These are phyloP conservation scores for Sclerurus mexicanus DNA, from an alignment of 2,113 vertebrate species.

Conservation along the genomic window DNA sequence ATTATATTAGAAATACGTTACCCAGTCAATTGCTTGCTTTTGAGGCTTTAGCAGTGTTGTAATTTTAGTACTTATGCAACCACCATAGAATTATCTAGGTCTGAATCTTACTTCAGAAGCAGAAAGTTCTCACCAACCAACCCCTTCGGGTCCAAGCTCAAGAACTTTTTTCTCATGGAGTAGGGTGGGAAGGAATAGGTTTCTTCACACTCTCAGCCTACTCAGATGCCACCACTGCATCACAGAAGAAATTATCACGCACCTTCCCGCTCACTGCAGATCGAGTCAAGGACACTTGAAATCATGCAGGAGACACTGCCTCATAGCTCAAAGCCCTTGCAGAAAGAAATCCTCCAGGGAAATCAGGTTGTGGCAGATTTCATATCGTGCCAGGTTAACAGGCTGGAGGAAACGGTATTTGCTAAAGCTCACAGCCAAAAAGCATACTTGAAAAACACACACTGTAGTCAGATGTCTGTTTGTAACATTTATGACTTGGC, in stretches of 20 bases:
- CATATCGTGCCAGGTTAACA: not conserved
- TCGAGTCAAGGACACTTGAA: slow-evolving; percentile 29
- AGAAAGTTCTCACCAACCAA: slow-evolving; percentile 16
- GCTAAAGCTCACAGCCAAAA: not conserved
- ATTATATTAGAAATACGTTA: not conserved
- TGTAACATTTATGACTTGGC: slow-evolving; percentile 26
- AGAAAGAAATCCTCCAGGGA: not conserved
- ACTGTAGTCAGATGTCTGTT: slow-evolving; percentile 32
- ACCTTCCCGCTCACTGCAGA: slow-evolving; percentile 30
- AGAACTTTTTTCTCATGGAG: not conserved
- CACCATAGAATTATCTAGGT: slow-evolving; percentile 26
- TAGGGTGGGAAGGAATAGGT: not conserved
- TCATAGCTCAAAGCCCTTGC: not conserved
- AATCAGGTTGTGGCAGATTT: not conserved
- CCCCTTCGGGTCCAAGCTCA: not conserved
- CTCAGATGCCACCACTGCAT: slow-evolving; percentile 40
- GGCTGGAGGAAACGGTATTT: not conserved
- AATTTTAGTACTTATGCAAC: slow-evolving; percentile 36
- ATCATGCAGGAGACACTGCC: not conserved
- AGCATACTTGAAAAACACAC: not conserved
- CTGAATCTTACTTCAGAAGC: slow-evolving; percentile 11
- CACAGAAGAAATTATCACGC: not conserved
- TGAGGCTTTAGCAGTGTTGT: not conserved
- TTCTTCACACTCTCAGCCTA: slow-evolving; percentile 14
- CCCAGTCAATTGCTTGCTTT: not conserved